Base-by-base conservation (phyloP, 2,888 invertebrate species). In the Druceiella hillmani region DNA sequence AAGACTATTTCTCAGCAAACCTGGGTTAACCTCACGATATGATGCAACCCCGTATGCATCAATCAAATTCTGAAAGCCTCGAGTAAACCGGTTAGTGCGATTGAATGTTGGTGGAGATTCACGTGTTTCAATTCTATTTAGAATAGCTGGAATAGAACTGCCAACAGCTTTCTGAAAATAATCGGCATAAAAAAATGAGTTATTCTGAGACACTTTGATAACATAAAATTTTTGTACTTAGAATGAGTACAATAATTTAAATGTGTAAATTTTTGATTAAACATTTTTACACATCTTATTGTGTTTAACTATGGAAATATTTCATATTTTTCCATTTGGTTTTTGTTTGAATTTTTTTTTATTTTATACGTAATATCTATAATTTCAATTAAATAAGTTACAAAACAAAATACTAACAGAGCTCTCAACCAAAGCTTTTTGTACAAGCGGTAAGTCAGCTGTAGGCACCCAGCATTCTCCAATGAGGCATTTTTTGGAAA, bases 391-490 rank as follows among this genome's bases (percentile, higher is more conserved):
- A n/a, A n/a, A n/a, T n/a, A n/a, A n/a, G n/a, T 13, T 3, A 22
- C 20, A 15, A 13, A 29, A n/a, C 26, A 33, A 30, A 14, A 40
- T 29, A 58, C 79, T 64, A 56, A 83, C 88, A 54, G 90, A 87
- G 47, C 90, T 93, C 51, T 86, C 78, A 16, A 83, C 77, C 36
- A 94, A 64, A 1, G 90, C 87, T 53, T 79, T 78, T 53, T 87
- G 86, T 6, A 93, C 83, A 3, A 76, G 61, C 10, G 76, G 71
- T 20, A 90, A 60, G 52, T 89, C 88, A 31, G 69, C 65, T 2
- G 74, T 66, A 1, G 92, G 88, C 41, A 88, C 84, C 90, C 90
- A 92, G 55, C 89, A 88, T 62, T 92, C 91, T 1, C 87, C 90
- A 48, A 92, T 89, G 16, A 91, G 73, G 57, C 90, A 91, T 57